Base-by-base conservation (phyloP, 1,140 invertebrate genomes). In the Ceratoteleas bidentatus region DNA sequence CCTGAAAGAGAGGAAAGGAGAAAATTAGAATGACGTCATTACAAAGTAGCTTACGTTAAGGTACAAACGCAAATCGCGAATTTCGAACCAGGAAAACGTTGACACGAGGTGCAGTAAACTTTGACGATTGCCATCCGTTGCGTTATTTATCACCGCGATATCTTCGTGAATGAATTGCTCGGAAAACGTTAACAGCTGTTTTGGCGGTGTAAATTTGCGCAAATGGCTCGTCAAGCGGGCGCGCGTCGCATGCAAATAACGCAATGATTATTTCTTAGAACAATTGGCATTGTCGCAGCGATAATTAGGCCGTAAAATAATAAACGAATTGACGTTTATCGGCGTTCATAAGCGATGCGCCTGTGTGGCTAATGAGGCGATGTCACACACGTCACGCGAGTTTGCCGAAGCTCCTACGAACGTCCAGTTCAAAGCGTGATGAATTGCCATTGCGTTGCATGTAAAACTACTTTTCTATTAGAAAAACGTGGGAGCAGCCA, bases 291-390 rank as follows among this genome's bases (percentile, higher is more conserved):
- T 60, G 10, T 52, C 36, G 10, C 13, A 14, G 10, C 16, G 24
- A 9, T n/a, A 53, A 70, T 56, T 43, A 57, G 56, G 64, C n/a
- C 50, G 24, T 69, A 77, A 68, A 57, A 38, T 57, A 77, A 77
- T 77, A 57, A 62, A 77, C 11, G 50, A 36, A 57, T 64, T 64
- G 58, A 57, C 58, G 5, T 64, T 64, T 57, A 77, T 77, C 52
- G 58, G 34, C 45, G 34, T 60, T 68, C 56, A 47, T 40, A 65
- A 70, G 53, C 50, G 60, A 78, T 54, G 50, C 53, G 45, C n/a
- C 32, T 72, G 60, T 72, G 76, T 72, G 76, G 60, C 68, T 79
- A 72, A 79, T 79, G 68, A 79, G 66, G 32, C 38, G 68, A 66
- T 72, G 65, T 79, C 66, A 72, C 66, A 62, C 61, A 72, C 54